Evolutionary conservation across 2,113 vertebrate genomes (phyloP).

Genomic region (Halichoerus grypus): DNA sequence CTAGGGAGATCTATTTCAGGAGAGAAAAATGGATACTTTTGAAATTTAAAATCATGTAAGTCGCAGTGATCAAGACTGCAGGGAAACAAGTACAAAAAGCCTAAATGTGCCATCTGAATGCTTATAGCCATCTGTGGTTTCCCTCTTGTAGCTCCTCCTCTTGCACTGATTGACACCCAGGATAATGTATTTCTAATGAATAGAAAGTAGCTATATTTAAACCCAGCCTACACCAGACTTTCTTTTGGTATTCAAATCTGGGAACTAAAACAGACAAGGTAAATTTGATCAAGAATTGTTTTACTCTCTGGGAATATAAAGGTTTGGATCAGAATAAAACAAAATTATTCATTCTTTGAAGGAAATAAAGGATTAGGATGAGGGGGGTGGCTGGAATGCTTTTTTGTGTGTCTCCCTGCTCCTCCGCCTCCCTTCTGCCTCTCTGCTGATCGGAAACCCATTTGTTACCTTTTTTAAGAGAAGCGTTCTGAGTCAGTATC

Average conservation of each 20-base stretch:
- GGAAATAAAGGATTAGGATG: not conserved
- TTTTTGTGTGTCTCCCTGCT: not conserved
- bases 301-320: not conserved
- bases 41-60: not conserved
- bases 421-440: not conserved
- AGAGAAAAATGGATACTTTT: not conserved
- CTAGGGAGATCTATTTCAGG: not conserved
- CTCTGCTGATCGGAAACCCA: not conserved
- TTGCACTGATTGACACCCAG: too few relatives aligned
- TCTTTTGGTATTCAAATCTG: constrained; percentile 33
- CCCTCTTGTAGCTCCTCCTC: not conserved
- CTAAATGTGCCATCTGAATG: not conserved
- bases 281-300: constrained; percentile 1
- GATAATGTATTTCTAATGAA: not conserved
- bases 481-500: not conserved
- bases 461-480: constrained; percentile 5
- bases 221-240: not conserved
- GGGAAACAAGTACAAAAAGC: not conserved
- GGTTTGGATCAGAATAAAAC: not conserved
- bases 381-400: not conserved
- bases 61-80: not conserved
- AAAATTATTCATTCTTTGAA: not conserved
- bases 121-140: not conserved
- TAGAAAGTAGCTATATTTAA: constrained; percentile 51
- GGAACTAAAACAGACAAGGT: constrained; percentile 16